A percentile compares a stretch with the other conserved stretches of the same genome.
Evolutionary conservation across 2,888 invertebrate genomes (phyloP).

Genomic region (Erebia epiphron): DNA sequence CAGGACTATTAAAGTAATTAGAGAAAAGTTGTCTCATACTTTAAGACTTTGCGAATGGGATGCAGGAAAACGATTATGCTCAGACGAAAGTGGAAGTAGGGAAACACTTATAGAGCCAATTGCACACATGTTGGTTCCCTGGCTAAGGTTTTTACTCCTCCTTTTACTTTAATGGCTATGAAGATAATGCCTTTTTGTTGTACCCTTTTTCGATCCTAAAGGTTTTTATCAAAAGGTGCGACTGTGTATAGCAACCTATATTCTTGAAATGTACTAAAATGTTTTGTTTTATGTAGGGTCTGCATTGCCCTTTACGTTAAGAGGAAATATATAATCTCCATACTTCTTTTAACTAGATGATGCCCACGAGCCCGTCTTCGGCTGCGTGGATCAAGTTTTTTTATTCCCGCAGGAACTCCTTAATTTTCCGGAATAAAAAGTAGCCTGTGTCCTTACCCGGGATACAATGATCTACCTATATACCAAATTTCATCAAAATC

Average conservation of each 20-base stretch:
- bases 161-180: slow-evolving; percentile 50
- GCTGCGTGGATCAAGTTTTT: no score
- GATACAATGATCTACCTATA: no score
- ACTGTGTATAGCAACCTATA: background rate
- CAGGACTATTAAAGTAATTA: slow-evolving; percentile 57
- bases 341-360: no score
- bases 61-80: slow-evolving; percentile 66
- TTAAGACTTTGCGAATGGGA: slow-evolving; percentile 57
- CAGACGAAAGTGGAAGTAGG: slow-evolving; percentile 46
- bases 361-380: no score
- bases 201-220: slow-evolving; percentile 49
- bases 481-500: no score
- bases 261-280: background rate
- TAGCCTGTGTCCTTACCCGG: no score
- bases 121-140: slow-evolving; percentile 68
- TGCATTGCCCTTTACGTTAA: no score
- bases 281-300: no score
- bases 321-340: no score
- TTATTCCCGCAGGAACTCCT: no score
- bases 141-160: slow-evolving; percentile 51
- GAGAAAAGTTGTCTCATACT: slow-evolving; percentile 58
- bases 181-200: slow-evolving; percentile 68
- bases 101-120: slow-evolving; percentile 68
- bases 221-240: slow-evolving; percentile 15
- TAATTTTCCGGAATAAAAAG: no score